A percentile compares a stretch with the other conserved stretches of the same genome.
Evolutionary conservation across 2,888 invertebrate species (phyloP).

Genomic region (Nemapogon koenigi): DNA sequence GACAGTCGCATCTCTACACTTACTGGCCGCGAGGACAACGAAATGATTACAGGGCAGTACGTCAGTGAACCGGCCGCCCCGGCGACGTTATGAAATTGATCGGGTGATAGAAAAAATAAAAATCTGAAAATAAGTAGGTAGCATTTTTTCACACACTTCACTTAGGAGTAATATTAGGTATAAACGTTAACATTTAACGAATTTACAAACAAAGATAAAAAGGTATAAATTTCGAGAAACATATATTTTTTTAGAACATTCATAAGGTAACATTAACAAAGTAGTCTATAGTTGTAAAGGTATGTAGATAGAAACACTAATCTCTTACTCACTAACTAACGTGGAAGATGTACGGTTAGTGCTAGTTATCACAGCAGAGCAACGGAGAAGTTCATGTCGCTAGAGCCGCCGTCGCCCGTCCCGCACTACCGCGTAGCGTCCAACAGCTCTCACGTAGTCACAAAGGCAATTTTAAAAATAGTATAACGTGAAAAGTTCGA

Average conservation of each 20-base stretch:
- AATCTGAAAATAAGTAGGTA: constrained; percentile 64
- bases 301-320: constrained; percentile 51
- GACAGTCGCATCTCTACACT: constrained; percentile 40
- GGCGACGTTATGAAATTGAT: constrained; percentile 49
- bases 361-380: constrained; percentile 60
- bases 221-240: constrained; percentile 46
- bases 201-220: constrained; percentile 46
- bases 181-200: constrained; percentile 42
- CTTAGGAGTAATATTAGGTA: constrained; percentile 45
- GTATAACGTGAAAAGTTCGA: constrained; percentile 2
- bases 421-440: constrained; percentile 1
- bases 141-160: constrained; percentile 60
- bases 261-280: constrained; percentile 49
- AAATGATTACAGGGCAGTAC: background rate
- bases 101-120: constrained; percentile 61
- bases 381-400: constrained; percentile 38
- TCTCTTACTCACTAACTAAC: constrained; percentile 54
- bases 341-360: constrained; percentile 56
- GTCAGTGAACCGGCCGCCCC: constrained; percentile 13
- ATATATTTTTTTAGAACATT: constrained; percentile 43
- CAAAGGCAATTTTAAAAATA: background rate
- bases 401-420: constrained; percentile 9
- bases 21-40: constrained; percentile 23
- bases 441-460: constrained; percentile 2
- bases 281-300: constrained; percentile 20